Conservation (phyloP, 2,797 vertebrate genomes). For the Fistularia tabacaria region DNA sequence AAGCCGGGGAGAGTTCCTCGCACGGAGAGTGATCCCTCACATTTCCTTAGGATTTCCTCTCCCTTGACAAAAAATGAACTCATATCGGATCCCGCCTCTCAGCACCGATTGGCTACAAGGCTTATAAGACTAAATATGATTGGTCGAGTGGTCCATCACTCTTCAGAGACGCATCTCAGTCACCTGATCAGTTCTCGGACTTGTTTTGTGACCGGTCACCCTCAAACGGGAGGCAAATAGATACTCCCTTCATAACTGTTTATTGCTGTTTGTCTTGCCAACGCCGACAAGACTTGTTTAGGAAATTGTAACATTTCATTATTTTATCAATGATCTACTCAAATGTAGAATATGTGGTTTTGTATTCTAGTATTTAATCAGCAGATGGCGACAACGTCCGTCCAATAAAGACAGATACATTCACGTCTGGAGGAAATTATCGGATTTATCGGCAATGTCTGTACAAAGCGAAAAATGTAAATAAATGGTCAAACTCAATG, state of each 20-base stretch:
- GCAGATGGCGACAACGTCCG: constrained; percentile 32
- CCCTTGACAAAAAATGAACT: constrained; percentile 52
- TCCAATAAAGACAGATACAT: not conserved
- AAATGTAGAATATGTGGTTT: not conserved
- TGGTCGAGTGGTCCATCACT: constrained; percentile 61
- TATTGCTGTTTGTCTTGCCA: not conserved
- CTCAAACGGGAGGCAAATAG: constrained; percentile 22
- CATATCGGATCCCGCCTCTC: constrained; percentile 39
- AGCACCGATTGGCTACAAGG: constrained; percentile 56
- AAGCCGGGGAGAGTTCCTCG: constrained; percentile 32
- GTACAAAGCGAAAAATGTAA: no score
- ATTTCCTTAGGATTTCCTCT: constrained; percentile 77
- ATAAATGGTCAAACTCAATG: no score
- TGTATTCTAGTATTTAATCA: constrained; percentile 4
- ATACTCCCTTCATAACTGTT: rapidly evolving
- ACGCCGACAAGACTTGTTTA: not conserved
- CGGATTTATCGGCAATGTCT: not conserved
- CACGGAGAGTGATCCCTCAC: constrained; percentile 62
- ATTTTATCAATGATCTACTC: no score
- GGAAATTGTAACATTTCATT: not conserved
- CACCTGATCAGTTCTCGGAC: constrained; percentile 83
- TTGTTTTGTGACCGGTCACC: constrained; percentile 72
- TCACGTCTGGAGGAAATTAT: constrained; percentile 4
- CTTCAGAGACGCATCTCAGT: constrained; percentile 58
- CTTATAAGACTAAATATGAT: constrained; percentile 28